Base-by-base conservation (phyloP, 2,797 vertebrate genomes). In the Sebastes nivosus region DNA sequence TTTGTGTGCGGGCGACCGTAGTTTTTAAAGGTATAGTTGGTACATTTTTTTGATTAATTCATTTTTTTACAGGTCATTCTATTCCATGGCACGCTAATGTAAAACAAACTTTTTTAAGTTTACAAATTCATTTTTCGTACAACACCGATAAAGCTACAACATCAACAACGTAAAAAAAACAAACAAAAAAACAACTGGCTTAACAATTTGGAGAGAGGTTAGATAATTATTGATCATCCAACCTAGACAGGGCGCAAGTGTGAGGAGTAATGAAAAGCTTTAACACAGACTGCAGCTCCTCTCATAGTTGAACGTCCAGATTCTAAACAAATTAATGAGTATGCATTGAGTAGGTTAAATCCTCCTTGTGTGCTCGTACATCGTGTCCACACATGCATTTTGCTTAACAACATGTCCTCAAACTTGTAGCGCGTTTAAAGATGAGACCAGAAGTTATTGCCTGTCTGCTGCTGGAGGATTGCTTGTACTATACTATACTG, bases 71-170 rank as follows among this genome's bases (percentile, higher is more conserved):
- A 89, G 85, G 64, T 92, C 84, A 89, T 81, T 91, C 83, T 89
- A 89, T 79, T 84, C 71, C 84, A 92, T 92, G 90, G 87, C 92
- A 90, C 88, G 76, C 83, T 89, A 90, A 83, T 85, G 84, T 72
- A 89, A 90, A 79, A 89, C 74, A 79, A 81, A 61, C 46, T 64
- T 50, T 61, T 61, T 50, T 55, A 22, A 84, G 38, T 66, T 36
- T 67, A 86, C 73, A 93, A 91, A 92, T 83, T 67, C 36, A 84
- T 89, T 81, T 94, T 94, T 81, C 60, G 80, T 73, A 89, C 84
- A 81, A 88, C 85, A 93, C 85, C 74, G 80, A 87, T 93, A 93
- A 95, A 94, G 90, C 93, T 92, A 90, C 85, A 81, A 91, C 86
- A 92, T 87, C 77, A 80, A 91, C 85, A 88, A 92, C 14, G 22